Percentiles rank a stretch among this genome's conserved stretches.
Conservation (phyloP, 2,888 invertebrate genomes). For the Polietes domitor region DNA sequence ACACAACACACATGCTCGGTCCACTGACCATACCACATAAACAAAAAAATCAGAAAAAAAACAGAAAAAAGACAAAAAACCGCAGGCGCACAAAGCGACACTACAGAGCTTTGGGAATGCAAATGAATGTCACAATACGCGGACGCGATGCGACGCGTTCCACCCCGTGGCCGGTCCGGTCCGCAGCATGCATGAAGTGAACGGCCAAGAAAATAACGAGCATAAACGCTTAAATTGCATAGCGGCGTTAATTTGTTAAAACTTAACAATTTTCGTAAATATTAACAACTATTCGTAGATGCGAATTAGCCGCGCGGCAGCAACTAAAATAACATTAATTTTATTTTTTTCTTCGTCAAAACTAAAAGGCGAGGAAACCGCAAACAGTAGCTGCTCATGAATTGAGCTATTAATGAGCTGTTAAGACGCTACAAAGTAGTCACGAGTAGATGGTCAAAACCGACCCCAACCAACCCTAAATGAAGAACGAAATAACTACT, state of each 20-base stretch:
- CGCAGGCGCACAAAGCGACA: neutral
- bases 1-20: neutral
- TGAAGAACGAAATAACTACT: neutral
- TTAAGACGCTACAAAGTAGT: neutral
- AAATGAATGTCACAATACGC: conserved; percentile 35
- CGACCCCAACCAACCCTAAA: neutral
- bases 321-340: conserved; percentile 2
- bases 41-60: neutral
- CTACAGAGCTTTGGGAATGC: conserved; percentile 20
- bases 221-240: conserved; percentile 1
- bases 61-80: neutral
- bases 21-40: neutral
- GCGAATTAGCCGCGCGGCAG: neutral
- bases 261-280: conserved; percentile 16
- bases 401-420: neutral
- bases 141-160: too few species aligned
- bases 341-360: neutral
- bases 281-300: neutral
- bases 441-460: neutral
- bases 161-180: neutral
- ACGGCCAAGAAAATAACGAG: neutral
- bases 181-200: conserved; percentile 16
- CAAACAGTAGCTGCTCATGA: neutral
- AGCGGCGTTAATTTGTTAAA: conserved; percentile 34
- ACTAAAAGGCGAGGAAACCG: neutral